Conservation (phyloP, 2,888 invertebrate species). For the Drosophila cyrtoloma region DNA sequence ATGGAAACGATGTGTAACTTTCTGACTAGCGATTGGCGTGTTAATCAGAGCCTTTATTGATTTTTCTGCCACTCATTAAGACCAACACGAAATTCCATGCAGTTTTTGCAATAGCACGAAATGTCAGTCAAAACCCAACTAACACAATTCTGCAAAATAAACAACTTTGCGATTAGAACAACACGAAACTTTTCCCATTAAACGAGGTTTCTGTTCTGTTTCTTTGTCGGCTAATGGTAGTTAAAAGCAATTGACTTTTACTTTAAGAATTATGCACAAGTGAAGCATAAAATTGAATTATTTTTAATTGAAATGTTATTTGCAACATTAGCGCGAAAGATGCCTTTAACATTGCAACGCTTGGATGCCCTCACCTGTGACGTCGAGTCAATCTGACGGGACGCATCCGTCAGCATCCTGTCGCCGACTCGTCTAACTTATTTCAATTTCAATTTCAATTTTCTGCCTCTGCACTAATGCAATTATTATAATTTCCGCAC, state of each 20-base stretch:
- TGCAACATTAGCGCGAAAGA: constrained; percentile 7
- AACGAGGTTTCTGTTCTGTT: constrained; percentile 18
- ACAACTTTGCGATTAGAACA: constrained; percentile 37
- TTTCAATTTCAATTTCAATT: constrained; percentile 82
- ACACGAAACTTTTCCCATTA: constrained; percentile 45
- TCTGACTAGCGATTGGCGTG: constrained; percentile 50
- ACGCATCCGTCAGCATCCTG: constrained; percentile 65
- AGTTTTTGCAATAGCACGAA: constrained; percentile 52
- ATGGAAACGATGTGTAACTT: constrained; percentile 23
- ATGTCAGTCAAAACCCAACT: constrained; percentile 58
- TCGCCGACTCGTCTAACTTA: constrained; percentile 50
- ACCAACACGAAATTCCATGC: constrained; percentile 49
- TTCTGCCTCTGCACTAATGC: constrained; percentile 80
- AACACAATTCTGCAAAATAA: constrained; percentile 15
- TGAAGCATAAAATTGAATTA: constrained; percentile 24
- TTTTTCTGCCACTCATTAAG: constrained; percentile 64
- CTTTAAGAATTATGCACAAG: constrained; percentile 11
- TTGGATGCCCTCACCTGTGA: constrained; percentile 29
- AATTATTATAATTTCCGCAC: constrained; percentile 80
- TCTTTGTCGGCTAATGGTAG: constrained; percentile 24
- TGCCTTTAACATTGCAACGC: constrained; percentile 1
- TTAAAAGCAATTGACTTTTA: constrained; percentile 44
- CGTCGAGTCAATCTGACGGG: constrained; percentile 34
- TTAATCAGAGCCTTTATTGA: constrained; percentile 61
- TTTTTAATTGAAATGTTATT: constrained; percentile 38